A percentile compares a stretch with the other conserved stretches of the same genome.
phyloP scores from a whole-genome alignment of 2,113 vertebrate genomes.

The Amia ocellicauda region DNA sequence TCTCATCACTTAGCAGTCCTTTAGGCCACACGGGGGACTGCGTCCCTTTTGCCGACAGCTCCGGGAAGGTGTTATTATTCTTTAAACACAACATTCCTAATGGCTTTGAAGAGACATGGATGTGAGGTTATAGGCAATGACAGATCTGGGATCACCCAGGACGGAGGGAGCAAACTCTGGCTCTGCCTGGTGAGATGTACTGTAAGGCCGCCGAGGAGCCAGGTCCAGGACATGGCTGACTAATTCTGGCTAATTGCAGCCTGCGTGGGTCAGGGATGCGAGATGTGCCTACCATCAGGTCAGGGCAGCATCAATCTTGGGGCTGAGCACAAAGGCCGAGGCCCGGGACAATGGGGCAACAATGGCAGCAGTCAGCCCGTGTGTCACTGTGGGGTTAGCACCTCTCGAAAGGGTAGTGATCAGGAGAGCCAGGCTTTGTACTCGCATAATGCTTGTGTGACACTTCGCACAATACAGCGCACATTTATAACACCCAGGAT shows the following conservation, averaged over 20 bases:
- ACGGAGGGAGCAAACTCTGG: not conserved
- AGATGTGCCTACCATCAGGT: constrained; percentile 46
- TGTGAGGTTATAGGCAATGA: constrained; percentile 6
- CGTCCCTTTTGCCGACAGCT: constrained; percentile 29
- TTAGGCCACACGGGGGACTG: constrained; percentile 26
- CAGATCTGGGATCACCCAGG: constrained; percentile 1
- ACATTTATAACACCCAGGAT: too few relatives aligned
- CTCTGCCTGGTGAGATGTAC: not conserved
- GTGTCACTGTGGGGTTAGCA: constrained; percentile 18
- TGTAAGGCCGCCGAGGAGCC: constrained; percentile 19
- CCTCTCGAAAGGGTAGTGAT: constrained; percentile 39
- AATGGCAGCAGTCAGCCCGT: constrained; percentile 15
- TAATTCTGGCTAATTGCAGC: constrained; percentile 80
- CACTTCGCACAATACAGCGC: too few relatives aligned
- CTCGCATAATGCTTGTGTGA: too few relatives aligned
- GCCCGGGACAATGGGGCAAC: constrained; percentile 18
- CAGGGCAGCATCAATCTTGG: constrained; percentile 50
- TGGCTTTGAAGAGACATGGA: constrained; percentile 18
- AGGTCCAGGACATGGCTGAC: constrained; percentile 58
- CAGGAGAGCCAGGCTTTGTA: too few relatives aligned
- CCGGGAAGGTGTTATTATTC: constrained; percentile 47
- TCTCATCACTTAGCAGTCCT: constrained; percentile 47
- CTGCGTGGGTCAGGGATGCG: constrained; percentile 60
- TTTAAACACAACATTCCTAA: constrained; percentile 46
- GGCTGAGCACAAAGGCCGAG: constrained; percentile 22